Conservation (phyloP, 1,140 invertebrate species). For the Calliphora vicina region DNA sequence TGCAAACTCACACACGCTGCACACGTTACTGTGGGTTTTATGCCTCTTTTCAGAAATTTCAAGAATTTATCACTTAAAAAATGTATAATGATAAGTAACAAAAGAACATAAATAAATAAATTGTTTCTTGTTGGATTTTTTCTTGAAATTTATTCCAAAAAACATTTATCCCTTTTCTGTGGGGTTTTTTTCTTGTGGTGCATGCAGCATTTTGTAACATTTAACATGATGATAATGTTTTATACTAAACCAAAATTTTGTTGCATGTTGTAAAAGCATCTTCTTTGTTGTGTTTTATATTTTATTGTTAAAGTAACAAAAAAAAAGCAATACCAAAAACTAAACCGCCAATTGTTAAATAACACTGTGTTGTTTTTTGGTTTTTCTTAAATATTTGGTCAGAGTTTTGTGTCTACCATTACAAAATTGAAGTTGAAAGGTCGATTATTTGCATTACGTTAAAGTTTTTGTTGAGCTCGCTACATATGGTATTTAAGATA, state of each 20-base stretch:
- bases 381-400: neutral
- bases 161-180: neutral
- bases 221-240: constrained; percentile 21
- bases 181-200: no score
- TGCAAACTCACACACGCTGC: neutral
- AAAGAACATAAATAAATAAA: constrained; percentile 27
- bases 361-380: neutral
- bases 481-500: no score
- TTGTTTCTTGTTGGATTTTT: neutral
- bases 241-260: neutral
- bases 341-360: neutral
- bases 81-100: constrained; percentile 16
- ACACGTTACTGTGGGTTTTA: neutral
- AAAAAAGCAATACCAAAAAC: neutral
- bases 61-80: constrained; percentile 22
- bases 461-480: neutral
- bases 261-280: constrained; percentile 16
- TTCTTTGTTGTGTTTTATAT: neutral
- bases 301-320: no score
- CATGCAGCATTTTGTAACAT: neutral
- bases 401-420: neutral
- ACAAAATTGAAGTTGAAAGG: neutral
- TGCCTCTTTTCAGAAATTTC: neutral
- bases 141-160: constrained; percentile 2
- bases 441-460: neutral